Percentiles rank a stretch among this genome's conserved stretches.
Conservation (phyloP, 2,888 invertebrate species). For the Cantharis nigra region DNA sequence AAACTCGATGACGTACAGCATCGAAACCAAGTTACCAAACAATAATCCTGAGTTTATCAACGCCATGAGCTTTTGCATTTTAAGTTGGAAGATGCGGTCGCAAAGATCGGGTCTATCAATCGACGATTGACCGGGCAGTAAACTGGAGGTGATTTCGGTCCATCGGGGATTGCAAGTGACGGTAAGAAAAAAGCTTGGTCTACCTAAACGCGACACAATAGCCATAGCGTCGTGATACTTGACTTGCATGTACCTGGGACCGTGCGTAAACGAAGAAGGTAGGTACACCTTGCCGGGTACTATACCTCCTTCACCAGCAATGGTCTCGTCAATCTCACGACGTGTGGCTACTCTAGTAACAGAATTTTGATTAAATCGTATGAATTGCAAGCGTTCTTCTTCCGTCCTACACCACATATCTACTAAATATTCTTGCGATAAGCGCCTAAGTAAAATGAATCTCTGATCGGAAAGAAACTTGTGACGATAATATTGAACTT, state of each 20-base stretch:
- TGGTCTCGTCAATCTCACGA: neutral
- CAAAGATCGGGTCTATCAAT: neutral
- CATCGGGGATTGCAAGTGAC: neutral
- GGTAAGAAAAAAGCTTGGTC: neutral
- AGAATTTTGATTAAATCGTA: neutral
- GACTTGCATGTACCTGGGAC: too few relatives aligned
- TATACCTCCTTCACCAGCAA: neutral
- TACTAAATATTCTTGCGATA: neutral
- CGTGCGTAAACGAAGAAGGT: neutral
- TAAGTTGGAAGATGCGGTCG: neutral
- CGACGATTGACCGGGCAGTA: neutral
- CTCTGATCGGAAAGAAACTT: neutral
- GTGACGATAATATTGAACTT: neutral
- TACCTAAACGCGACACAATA: neutral
- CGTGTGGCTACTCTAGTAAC: neutral
- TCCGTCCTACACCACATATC: neutral
- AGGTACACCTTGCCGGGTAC: neutral
- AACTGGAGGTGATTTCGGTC: neutral
- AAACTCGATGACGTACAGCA: neutral
- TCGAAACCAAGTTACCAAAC: neutral
- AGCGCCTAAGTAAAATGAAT: neutral
- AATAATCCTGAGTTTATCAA: neutral
- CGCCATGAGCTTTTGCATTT: neutral
- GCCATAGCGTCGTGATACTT: neutral
- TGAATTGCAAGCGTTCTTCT: neutral